Base-by-base conservation (phyloP, 1,140 invertebrate genomes). In the Drosophila repleta region DNA sequence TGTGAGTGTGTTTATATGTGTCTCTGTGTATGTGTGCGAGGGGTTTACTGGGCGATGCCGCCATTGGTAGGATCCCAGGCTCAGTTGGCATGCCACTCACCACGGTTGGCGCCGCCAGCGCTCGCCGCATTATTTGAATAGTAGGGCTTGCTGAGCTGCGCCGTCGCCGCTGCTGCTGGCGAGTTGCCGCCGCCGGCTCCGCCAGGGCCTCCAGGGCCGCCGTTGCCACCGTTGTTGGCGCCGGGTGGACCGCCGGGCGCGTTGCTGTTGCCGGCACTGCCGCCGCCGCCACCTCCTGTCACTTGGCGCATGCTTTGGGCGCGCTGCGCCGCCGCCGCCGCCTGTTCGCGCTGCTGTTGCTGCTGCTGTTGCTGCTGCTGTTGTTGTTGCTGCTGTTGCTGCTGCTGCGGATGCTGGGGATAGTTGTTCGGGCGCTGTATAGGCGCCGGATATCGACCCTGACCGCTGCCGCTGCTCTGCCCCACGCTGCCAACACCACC, bases 361-460 rank as follows among this genome's bases (percentile, higher is more conserved):
- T 92, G 60, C 84, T 93, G 76, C 90, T 90, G 82, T 79, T 93
- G 70, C 72, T 91, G 89, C 69, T 91, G 62, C 78, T 92, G 67
- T 72, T 90, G 87, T 7, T 79, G 74, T 7, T 90, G 85, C 11
- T 88, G 90, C 8, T 80, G 89, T 2, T 91, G 91, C 37, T 90
- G 90, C 17, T 80, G 82, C 65, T 91, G 91, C 29, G 85, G 90
- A 82, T 91, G 90, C 91, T 93, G 74, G 87, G 93, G 80, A 93
- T 91, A 90, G 88, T 93, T 82, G 88, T 92, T 92, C 79, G 92
- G 71, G 85, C 93, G 63, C 87, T 91, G 90, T 55, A 91, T 91
- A 6, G 90, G 90, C 24, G 90, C 88, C 15, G 90, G 89, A 73
- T 91, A 91, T n/a, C 90, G 85, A 66, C 91, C 90, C 49, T 90